Evolutionary conservation across 2,797 vertebrate species (phyloP), one percentile per base, ranked within the genome.

Genomic region (Setipinna tenuifilis): DNA sequence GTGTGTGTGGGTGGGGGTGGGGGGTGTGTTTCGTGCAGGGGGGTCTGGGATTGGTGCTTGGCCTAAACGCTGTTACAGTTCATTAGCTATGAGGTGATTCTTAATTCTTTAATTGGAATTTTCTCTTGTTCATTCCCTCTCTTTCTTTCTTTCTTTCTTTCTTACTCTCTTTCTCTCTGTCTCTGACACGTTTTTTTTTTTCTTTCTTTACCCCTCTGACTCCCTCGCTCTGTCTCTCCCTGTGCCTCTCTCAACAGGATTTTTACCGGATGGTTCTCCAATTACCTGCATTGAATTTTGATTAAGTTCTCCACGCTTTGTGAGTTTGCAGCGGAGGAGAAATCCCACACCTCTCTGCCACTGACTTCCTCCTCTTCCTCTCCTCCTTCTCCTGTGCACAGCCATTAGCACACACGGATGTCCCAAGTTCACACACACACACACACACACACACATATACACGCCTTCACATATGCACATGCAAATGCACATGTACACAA

Each of bases 241-340:
- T 44, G 71, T 78, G 71, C 19, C 71, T 78, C 71, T 78, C 35
- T 78, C 31, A 19, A 21, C 71, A 78, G 71, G 31, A 78, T 78
- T 78, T 78, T 59, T 21, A 78, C 35, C 71, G 35, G 71, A 44
- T 78, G 71, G 35, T 44, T 78, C 71, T 78, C 71, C 71, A 78
- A 78, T 78, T 78, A 78, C 71, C 71, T 78, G 71, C 71, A 78
- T 78, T 78, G 71, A 78, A 78, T 78, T 78, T 78, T 78, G 71
- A 78, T 78, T 78, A 44, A 41, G 71, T 78, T 78, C 71, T 78
- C 71, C 19, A 35, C 71, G 71, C 71, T 21, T 11, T 44, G 71
- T 78, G 71, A 78, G 71, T 78, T 78, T 78, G 71, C 71, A 78
- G 35, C 44, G 31, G 71, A 78, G 71, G 35, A 78, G 71, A 78